Percentiles rank a stretch among this genome's conserved stretches.
phyloP scores from a whole-genome alignment of 2,888 invertebrate species.

The Eueremaeus valkanovi region DNA sequence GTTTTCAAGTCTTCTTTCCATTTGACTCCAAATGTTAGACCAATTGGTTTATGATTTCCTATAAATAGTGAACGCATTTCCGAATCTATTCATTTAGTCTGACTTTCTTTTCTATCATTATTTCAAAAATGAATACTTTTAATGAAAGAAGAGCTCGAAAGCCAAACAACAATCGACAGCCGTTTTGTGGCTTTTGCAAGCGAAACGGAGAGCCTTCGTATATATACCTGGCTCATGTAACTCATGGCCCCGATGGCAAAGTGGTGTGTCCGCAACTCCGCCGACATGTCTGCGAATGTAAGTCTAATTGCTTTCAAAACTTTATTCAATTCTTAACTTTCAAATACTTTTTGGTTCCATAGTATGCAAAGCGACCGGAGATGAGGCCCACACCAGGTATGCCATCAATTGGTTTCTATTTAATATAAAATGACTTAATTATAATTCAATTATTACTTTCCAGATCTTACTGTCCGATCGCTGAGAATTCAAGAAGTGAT shows the following conservation, averaged over 20 bases:
- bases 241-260: conserved; percentile 24
- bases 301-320: neutral
- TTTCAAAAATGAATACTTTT: too few relatives aligned
- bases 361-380: conserved; percentile 47
- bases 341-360: neutral
- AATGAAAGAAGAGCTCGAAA: neutral
- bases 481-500: neutral
- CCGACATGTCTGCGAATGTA: conserved; percentile 44
- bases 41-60: too few relatives aligned
- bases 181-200: conserved; percentile 24
- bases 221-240: neutral
- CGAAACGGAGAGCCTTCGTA: conserved; percentile 4
- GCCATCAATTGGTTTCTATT: neutral
- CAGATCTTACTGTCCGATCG: conserved; percentile 46
- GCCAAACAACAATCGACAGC: too few relatives aligned
- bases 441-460: neutral
- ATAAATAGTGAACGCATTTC: too few relatives aligned
- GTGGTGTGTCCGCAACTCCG: conserved; percentile 47
- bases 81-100: too few relatives aligned
- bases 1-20: neutral
- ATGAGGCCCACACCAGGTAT: conserved; percentile 48
- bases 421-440: neutral
- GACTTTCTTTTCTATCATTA: too few relatives aligned
- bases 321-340: neutral
- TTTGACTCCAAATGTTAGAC: too few relatives aligned